A percentile compares a stretch with the other conserved stretches of the same genome.
These are phyloP conservation scores for Lophius americanus DNA, from an alignment of 2,797 vertebrate species.

Conservation along the genomic window DNA sequence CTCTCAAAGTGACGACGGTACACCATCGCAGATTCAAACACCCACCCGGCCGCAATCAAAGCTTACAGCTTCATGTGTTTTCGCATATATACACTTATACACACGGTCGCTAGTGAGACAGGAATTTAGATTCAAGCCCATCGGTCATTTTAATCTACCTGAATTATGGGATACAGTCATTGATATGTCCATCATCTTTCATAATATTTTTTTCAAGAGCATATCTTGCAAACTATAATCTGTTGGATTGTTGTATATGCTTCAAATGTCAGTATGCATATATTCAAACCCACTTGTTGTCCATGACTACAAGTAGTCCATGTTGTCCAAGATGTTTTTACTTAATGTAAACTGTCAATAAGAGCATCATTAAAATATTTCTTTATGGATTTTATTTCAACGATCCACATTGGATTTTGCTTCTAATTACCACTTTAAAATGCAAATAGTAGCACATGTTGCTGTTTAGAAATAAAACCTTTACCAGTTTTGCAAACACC, in stretches of 20 bases:
- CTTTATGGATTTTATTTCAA: slow-evolving; percentile 3
- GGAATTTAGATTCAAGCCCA: slow-evolving; percentile 19
- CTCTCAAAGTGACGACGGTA: slow-evolving; percentile 67
- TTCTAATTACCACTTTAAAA: slow-evolving; percentile 4
- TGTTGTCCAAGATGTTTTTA: too few species aligned
- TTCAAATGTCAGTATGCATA: too few species aligned
- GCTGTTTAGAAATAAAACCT: slow-evolving; percentile 8
- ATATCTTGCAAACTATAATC: too few species aligned
- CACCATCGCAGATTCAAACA: slow-evolving; percentile 62
- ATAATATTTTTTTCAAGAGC: too few species aligned
- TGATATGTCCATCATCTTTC: too few species aligned
- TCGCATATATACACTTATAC: slow-evolving; percentile 12
- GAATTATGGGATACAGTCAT: too few species aligned
- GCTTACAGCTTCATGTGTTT: slow-evolving; percentile 41
- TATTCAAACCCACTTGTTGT: slow-evolving; percentile 17
- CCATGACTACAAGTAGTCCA: too few species aligned
- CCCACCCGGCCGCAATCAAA: slow-evolving; percentile 54
- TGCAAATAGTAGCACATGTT: slow-evolving; percentile 11
- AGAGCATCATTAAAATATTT: too few species aligned
- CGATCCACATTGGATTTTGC: neutral
- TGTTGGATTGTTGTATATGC: too few species aligned
- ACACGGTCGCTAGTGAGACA: neutral
- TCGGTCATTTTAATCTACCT: neutral
- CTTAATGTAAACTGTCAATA: too few species aligned
- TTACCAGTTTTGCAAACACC: slow-evolving; percentile 7